phyloP scores from a whole-genome alignment of 2,797 vertebrate species.

The Cynodonichthys magdalenae region DNA sequence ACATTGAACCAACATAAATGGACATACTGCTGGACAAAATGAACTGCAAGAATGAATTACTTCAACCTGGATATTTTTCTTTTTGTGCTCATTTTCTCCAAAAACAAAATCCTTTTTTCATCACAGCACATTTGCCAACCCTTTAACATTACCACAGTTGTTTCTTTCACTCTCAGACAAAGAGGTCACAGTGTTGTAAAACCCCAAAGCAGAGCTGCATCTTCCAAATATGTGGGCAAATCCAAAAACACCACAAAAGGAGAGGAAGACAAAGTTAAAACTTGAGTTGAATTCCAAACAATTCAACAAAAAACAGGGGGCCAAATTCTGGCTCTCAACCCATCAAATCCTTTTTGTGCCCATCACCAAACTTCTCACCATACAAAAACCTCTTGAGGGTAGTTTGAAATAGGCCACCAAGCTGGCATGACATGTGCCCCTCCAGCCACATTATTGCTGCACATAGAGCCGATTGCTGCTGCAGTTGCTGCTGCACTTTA shows the following conservation, averaged over 20 bases:
- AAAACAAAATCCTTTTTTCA: neutral
- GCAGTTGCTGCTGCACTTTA: slow-evolving; percentile 41
- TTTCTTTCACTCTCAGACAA: too few species aligned
- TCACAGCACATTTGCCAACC: too few species aligned
- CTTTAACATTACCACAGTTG: too few species aligned
- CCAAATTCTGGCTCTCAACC: slow-evolving; percentile 41
- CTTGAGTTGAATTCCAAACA: slow-evolving; percentile 32
- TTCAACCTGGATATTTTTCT: neutral
- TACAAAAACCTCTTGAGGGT: slow-evolving; percentile 39
- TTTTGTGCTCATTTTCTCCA: neutral
- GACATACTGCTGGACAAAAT: slow-evolving; percentile 19
- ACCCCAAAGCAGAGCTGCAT: neutral
- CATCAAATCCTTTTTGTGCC: slow-evolving; percentile 33
- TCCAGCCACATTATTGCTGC: slow-evolving; percentile 24
- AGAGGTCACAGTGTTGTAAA: too few species aligned
- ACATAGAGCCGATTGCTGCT: slow-evolving; percentile 27
- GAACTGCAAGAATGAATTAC: neutral
- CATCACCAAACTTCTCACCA: slow-evolving; percentile 53
- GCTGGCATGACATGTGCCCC: slow-evolving; percentile 43
- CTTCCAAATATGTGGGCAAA: neutral
- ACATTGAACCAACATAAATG: slow-evolving; percentile 15
- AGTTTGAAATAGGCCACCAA: slow-evolving; percentile 35
- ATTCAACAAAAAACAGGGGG: slow-evolving; percentile 33
- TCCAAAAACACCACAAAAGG: neutral
- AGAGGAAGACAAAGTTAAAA: slow-evolving; percentile 7